phyloP scores from a whole-genome alignment of 2,797 vertebrate genomes.

The Lepilemur septentrionalis region DNA sequence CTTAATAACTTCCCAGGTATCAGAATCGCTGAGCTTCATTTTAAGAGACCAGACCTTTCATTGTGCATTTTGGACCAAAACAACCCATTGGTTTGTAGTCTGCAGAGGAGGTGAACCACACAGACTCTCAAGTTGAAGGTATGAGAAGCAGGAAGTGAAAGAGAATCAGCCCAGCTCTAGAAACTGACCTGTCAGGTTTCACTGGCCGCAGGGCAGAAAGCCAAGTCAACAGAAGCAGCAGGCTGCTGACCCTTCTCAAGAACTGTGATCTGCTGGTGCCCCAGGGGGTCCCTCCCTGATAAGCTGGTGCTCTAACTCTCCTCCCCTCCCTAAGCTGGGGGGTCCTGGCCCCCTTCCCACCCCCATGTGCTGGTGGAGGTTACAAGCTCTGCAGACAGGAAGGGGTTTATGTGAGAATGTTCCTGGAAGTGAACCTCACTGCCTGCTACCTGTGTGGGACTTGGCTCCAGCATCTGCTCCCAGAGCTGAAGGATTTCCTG shows the following conservation, averaged over 20 bases:
- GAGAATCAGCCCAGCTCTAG: neutral
- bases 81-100: neutral
- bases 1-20: neutral
- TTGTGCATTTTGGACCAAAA: neutral
- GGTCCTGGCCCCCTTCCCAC: too few species aligned
- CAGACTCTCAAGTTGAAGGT: neutral
- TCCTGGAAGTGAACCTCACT: neutral
- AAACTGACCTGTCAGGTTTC: constrained; percentile 51
- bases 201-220: neutral
- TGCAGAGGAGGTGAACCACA: neutral
- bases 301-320: neutral
- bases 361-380: neutral
- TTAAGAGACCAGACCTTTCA: neutral
- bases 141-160: constrained; percentile 53
- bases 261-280: neutral
- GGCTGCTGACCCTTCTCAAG: neutral
- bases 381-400: neutral
- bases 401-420: neutral
- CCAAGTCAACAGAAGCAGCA: neutral
- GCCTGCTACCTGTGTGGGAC: neutral
- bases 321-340: neutral
- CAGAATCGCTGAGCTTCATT: neutral
- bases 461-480: neutral
- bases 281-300: neutral
- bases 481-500: constrained; percentile 8